phyloP scores from a whole-genome alignment of 1,140 invertebrate genomes.

The Drosophila mojavensis region DNA sequence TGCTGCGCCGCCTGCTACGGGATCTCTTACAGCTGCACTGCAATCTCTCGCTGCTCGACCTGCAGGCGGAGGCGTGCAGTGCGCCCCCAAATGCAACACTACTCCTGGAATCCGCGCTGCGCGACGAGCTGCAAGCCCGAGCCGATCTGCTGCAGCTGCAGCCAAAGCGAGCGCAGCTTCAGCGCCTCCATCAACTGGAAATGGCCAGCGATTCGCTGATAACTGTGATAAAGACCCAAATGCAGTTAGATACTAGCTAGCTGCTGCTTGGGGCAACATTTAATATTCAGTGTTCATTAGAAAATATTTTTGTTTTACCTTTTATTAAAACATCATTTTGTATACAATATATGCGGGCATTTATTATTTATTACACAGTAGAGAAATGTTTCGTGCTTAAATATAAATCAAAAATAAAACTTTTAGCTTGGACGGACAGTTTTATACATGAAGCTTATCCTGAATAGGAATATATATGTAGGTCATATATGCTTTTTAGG shows the following conservation, averaged over 20 bases:
- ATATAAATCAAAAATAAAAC: neutral
- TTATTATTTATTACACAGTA: no score
- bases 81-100: constrained; percentile 16
- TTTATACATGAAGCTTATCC: neutral
- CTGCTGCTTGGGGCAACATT: neutral
- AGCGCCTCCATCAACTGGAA: constrained; percentile 45
- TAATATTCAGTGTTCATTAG: neutral
- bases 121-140: constrained; percentile 49
- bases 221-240: constrained; percentile 38
- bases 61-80: neutral
- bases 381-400: neutral
- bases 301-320: neutral
- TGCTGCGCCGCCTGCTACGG: constrained; percentile 40
- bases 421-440: constrained; percentile 6
- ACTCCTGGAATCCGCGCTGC: constrained; percentile 44
- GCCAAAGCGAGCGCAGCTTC: neutral
- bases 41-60: neutral
- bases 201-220: constrained; percentile 53
- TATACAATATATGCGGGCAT: no score
- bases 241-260: constrained; percentile 3
- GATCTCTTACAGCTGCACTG: constrained; percentile 50
- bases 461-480: neutral
- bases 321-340: neutral
- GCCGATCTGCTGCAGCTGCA: constrained; percentile 14
- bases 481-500: neutral